These are phyloP conservation scores for Fratercula arctica DNA, from an alignment of 2,797 vertebrate genomes.

Conservation along the genomic window DNA sequence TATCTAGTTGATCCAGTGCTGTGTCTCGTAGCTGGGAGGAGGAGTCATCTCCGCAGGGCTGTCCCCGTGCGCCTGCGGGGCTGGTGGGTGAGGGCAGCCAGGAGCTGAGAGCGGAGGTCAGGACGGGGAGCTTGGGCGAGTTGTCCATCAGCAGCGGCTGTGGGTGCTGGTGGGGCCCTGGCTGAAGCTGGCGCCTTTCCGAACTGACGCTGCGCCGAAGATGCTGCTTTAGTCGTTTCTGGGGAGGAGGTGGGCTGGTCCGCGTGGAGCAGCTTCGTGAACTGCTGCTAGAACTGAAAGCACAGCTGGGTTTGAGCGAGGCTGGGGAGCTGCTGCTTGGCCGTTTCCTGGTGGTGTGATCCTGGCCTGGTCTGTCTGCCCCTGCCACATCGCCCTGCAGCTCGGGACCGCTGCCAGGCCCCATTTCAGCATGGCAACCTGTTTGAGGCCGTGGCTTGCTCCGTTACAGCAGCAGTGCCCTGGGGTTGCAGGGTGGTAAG, in stretches of 20 bases:
- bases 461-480: background rate
- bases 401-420: background rate
- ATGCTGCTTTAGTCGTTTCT: background rate
- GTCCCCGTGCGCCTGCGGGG: rapidly evolving
- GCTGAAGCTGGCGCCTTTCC: background rate
- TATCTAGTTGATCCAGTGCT: background rate
- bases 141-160: background rate
- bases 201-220: rapidly evolving
- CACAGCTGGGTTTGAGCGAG: background rate
- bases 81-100: background rate
- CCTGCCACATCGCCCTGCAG: background rate
- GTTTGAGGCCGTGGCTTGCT: rapidly evolving
- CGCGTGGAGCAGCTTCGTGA: background rate
- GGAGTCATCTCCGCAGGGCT: background rate
- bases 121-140: rapidly evolving
- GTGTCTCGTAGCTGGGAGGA: background rate
- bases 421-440: rapidly evolving
- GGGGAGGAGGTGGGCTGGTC: background rate
- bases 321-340: background rate
- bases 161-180: background rate
- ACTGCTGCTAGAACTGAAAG: background rate
- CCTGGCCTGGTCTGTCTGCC: background rate
- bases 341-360: background rate
- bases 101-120: background rate
- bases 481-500: background rate